These are phyloP conservation scores for Amblyornis subalaris DNA, from an alignment of 2,113 vertebrate genomes.

Conservation along the genomic window DNA sequence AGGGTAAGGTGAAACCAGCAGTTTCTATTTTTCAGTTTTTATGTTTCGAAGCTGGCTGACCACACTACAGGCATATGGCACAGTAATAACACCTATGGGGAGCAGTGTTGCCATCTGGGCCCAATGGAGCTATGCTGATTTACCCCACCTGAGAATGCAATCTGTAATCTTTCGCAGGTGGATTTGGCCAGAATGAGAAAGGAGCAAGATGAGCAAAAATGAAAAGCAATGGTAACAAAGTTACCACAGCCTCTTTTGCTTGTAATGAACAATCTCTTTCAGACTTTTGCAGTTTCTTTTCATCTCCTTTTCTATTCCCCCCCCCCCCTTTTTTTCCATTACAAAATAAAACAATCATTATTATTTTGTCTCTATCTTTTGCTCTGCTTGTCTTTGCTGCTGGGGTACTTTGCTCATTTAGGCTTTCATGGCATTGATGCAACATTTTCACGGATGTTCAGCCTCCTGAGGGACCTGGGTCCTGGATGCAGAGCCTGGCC, in stretches of 20 bases:
- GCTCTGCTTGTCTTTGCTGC: not conserved
- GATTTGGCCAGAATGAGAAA: not conserved
- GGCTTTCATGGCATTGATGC: accelerated
- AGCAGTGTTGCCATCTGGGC: not conserved
- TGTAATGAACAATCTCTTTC: not conserved
- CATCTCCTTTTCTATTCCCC: not conserved
- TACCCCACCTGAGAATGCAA: not conserved
- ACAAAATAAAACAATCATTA: too few relatives aligned
- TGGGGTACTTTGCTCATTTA: not conserved
- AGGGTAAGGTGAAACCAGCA: not conserved
- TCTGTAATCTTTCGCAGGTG: not conserved
- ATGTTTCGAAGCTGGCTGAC: not conserved
- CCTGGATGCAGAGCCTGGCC: not conserved
- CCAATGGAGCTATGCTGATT: not conserved
- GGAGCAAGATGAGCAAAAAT: not conserved
- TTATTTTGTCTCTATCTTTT: not conserved
- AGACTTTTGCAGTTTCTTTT: not conserved
- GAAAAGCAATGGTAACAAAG: not conserved
- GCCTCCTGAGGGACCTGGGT: not conserved
- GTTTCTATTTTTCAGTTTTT: not conserved
- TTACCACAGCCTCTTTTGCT: not conserved
- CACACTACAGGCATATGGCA: not conserved
- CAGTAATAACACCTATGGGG: not conserved
- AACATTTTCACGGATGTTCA: not conserved
- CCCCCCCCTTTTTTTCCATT: accelerated